These are phyloP conservation scores for Parasteatoda tepidariorum DNA, from an alignment of 1,140 invertebrate species.

Conservation along the genomic window DNA sequence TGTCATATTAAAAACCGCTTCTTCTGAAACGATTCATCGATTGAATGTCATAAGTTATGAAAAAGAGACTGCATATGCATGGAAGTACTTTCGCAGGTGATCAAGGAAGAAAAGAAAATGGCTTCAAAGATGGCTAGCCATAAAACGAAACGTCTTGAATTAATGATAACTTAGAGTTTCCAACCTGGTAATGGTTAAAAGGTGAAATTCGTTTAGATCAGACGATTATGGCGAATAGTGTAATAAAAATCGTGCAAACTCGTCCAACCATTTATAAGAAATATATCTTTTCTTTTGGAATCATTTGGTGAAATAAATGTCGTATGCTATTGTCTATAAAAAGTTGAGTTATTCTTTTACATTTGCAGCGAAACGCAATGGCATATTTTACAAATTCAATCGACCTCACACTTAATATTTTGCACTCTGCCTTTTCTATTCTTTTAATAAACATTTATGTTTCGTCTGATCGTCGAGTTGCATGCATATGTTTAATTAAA, in stretches of 20 bases:
- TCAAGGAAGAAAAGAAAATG: neutral
- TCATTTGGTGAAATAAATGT: too few species aligned
- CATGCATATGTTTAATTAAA: too few species aligned
- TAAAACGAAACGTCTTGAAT: neutral
- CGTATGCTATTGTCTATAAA: too few species aligned
- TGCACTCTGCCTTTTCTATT: too few species aligned
- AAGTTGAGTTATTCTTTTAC: too few species aligned
- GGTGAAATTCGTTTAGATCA: neutral
- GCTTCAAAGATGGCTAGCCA: neutral
- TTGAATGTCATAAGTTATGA: neutral
- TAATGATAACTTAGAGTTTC: neutral
- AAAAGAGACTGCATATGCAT: neutral
- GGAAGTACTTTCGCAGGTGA: neutral
- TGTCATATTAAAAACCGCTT: constrained; percentile 31
- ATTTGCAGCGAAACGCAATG: too few species aligned
- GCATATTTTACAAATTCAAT: too few species aligned
- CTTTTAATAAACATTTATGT: too few species aligned
- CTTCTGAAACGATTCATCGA: constrained; percentile 25
- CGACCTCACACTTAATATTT: too few species aligned
- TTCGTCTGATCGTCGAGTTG: too few species aligned
- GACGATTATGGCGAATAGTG: neutral
- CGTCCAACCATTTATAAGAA: neutral
- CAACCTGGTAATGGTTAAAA: neutral
- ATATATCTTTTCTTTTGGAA: too few species aligned
- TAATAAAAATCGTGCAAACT: constrained; percentile 4